Conservation (phyloP, 2,888 invertebrate genomes). For the Lamellibrachia columna region DNA sequence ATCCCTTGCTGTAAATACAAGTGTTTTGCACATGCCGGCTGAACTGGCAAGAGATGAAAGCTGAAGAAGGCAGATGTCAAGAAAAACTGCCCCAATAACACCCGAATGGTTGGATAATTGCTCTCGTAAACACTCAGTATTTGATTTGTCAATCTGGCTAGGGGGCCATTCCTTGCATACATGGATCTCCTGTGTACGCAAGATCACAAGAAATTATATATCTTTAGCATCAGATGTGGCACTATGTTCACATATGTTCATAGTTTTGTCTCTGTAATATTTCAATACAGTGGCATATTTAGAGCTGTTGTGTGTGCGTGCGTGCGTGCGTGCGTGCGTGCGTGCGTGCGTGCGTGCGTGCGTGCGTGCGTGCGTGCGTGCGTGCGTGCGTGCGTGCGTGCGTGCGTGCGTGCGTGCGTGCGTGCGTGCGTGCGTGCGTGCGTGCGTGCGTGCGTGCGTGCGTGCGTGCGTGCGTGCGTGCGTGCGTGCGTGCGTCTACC, state of each 20-base stretch:
- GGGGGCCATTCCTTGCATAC: neutral
- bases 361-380: too few species aligned
- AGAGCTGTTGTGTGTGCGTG: too few species aligned
- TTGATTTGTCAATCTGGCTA: neutral
- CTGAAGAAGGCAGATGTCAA: neutral
- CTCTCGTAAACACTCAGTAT: neutral
- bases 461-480: neutral
- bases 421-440: too few species aligned
- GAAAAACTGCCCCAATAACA: neutral
- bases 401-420: too few species aligned
- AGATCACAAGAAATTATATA: neutral
- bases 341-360: too few species aligned
- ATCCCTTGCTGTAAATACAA: neutral
- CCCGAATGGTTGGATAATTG: neutral
- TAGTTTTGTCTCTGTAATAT: too few species aligned
- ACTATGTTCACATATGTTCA: neutral
- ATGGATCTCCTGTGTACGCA: neutral
- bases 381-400: too few species aligned
- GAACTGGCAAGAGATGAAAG: neutral
- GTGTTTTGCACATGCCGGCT: neutral
- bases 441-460: too few species aligned
- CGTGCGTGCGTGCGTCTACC: too few species aligned
- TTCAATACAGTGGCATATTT: too few species aligned
- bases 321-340: too few species aligned
- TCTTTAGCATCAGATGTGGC: neutral